A percentile compares a stretch with the other conserved stretches of the same genome.
phyloP scores from a whole-genome alignment of 2,888 invertebrate species.

The Encarsia formosa region DNA sequence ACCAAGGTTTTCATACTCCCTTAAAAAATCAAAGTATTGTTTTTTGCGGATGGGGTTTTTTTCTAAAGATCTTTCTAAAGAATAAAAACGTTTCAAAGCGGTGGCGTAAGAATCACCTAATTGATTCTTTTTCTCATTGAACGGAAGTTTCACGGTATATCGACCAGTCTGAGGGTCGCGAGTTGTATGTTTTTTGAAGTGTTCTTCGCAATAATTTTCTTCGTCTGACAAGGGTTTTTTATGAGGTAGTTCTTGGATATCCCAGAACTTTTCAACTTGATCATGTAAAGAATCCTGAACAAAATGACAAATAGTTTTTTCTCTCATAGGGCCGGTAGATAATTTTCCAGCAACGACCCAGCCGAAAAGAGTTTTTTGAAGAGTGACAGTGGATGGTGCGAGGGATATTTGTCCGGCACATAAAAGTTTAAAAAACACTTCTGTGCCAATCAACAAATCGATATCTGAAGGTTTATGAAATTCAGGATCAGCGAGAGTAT shows the following conservation, averaged over 20 bases:
- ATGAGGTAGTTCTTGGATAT: not conserved
- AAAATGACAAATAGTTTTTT: not conserved
- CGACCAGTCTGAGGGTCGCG: not conserved
- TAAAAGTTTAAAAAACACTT: not conserved
- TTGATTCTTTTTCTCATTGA: not conserved
- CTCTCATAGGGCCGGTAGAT: not conserved
- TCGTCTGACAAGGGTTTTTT: not conserved
- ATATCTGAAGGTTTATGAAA: not conserved
- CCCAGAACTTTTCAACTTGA: not conserved
- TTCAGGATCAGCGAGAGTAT: not conserved
- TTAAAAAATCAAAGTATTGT: not conserved
- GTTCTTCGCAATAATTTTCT: not conserved
- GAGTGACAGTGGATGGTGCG: not conserved
- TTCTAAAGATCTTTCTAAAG: not conserved
- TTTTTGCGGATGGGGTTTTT: not conserved
- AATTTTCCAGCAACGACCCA: not conserved
- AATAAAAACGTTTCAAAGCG: not conserved
- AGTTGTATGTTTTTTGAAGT: not conserved
- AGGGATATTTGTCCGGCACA: not conserved
- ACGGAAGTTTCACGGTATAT: constrained; percentile 1
- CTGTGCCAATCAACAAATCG: not conserved
- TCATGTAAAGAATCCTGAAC: not conserved
- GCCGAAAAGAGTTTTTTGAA: constrained; percentile 3
- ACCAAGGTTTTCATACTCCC: not conserved
- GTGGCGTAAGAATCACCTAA: not conserved